Base-by-base conservation (phyloP, 2,113 vertebrate genomes). In the Chloropsis hardwickii region DNA sequence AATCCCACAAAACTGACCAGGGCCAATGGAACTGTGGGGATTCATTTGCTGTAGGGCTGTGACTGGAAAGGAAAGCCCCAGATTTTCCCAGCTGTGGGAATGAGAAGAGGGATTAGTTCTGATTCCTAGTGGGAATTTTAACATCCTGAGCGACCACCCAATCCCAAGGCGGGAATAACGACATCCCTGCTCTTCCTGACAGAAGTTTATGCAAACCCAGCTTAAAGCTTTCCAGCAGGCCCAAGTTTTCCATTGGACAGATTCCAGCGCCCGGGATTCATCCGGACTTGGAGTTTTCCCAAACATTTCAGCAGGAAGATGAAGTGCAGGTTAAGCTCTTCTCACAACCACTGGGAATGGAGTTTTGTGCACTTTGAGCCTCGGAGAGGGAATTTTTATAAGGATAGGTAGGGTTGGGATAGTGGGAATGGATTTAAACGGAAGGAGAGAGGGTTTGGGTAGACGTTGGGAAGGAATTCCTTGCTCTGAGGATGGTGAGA, bases 161-260 rank as follows among this genome's bases (percentile, higher is more conserved):
- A 35, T 54, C 42, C 64, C 54, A n/a, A 50, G 64, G 27, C 42
- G 11, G 60, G 47, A 78, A 50, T 10, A 37, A 23, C 20, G 12
- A 18, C 6, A 23, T 18, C 23, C 25, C 24, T 23, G 33, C 53
- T 88, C 3, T 29, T 90, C 62, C 62, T 66, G 80, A 73, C 54
- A 69, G 16, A 3, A 17, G 74, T 88, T 92, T 76, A 14, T 37
- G 37, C 73, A 57, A 92, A 73, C 12, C 50, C 72, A 29, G 42
- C 72, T 54, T 33, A 66, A 86, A 86, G 77, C 42, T 84, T 91
- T 35, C 83, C 93, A 91, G 83, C n/a, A 88, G 64, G 42, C 40
- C 60, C 28, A 15, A 28, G 27, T 12, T 58, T 66, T 60, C 81
- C 48, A 2, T 8, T 25, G 37, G 70, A 9, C 16, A 44, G 28